Evolutionary conservation across 2,888 invertebrate species (phyloP).

Genomic region (Andrena chrysosceles): DNA sequence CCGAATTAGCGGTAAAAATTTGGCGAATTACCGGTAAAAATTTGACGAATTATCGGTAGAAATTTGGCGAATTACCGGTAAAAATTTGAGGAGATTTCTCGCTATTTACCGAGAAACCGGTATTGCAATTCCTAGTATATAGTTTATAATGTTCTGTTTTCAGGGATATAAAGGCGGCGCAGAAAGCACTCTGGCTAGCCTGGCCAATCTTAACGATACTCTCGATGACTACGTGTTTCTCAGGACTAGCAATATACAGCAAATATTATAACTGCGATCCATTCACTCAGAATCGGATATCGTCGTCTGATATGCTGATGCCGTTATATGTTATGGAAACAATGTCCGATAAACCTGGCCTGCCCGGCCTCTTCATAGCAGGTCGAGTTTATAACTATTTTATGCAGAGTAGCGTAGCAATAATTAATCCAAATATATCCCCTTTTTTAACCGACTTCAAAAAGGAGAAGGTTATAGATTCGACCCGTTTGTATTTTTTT

Average conservation of each 20-base stretch:
- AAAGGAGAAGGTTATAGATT: no score
- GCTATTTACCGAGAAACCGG: no score
- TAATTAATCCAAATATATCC: no score
- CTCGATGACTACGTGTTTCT: constrained; percentile 88
- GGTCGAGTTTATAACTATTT: constrained; percentile 77
- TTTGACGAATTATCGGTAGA: no score
- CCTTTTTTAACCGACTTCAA: no score
- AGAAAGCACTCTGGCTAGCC: constrained; percentile 91
- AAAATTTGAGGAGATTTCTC: no score
- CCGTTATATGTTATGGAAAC: constrained; percentile 92
- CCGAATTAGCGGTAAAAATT: no score
- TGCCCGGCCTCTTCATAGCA: constrained; percentile 95
- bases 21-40: no score
- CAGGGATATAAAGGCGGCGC: constrained; percentile 89
- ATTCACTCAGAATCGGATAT: constrained; percentile 87
- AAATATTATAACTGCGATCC: constrained; percentile 95
- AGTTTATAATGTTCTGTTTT: constrained; percentile 1
- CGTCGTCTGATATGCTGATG: constrained; percentile 91
- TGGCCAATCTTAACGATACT: constrained; percentile 92
- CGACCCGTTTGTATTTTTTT: no score
- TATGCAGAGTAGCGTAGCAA: not conserved
- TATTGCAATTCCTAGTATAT: not conserved
- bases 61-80: no score
- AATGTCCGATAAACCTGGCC: constrained; percentile 90
- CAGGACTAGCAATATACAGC: constrained; percentile 93